These are phyloP conservation scores for Psammodynastes pulverulentus DNA, from an alignment of 2,113 vertebrate species.

Conservation along the genomic window DNA sequence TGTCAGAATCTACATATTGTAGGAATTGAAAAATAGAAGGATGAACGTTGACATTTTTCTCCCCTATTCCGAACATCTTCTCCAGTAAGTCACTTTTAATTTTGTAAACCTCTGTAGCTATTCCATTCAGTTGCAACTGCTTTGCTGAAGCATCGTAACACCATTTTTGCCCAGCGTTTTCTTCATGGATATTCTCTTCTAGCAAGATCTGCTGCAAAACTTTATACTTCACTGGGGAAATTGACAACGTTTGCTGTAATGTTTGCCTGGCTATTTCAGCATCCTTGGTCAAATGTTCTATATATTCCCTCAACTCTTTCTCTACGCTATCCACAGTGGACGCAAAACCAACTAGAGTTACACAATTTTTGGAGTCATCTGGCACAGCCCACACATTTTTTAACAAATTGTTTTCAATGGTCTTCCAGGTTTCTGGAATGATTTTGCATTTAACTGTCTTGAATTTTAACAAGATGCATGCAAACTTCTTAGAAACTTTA, in stretches of 20 bases:
- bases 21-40: slow-evolving; percentile 69
- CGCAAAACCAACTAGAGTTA: slow-evolving; percentile 74
- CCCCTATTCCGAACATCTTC: slow-evolving; percentile 52
- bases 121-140: slow-evolving; percentile 69
- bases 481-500: slow-evolving; percentile 63
- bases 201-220: slow-evolving; percentile 66
- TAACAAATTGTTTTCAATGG: slow-evolving; percentile 48
- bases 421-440: slow-evolving; percentile 64
- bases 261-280: slow-evolving; percentile 66
- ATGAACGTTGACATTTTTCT: slow-evolving; percentile 53
- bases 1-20: slow-evolving; percentile 53
- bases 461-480: slow-evolving; percentile 63
- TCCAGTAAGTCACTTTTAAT: slow-evolving; percentile 68
- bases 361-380: slow-evolving; percentile 48
- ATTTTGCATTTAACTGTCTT: slow-evolving; percentile 61
- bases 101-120: slow-evolving; percentile 70
- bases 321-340: slow-evolving; percentile 66
- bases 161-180: slow-evolving; percentile 69
- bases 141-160: slow-evolving; percentile 48
- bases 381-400: slow-evolving; percentile 63
- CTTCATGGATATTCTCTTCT: slow-evolving; percentile 39
- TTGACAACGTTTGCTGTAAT: slow-evolving; percentile 45
- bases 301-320: slow-evolving; percentile 56
- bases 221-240: slow-evolving; percentile 62
- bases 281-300: slow-evolving; percentile 57